Conservation (phyloP, 2,797 vertebrate genomes). For the Pseudotriccus pelzelni region DNA sequence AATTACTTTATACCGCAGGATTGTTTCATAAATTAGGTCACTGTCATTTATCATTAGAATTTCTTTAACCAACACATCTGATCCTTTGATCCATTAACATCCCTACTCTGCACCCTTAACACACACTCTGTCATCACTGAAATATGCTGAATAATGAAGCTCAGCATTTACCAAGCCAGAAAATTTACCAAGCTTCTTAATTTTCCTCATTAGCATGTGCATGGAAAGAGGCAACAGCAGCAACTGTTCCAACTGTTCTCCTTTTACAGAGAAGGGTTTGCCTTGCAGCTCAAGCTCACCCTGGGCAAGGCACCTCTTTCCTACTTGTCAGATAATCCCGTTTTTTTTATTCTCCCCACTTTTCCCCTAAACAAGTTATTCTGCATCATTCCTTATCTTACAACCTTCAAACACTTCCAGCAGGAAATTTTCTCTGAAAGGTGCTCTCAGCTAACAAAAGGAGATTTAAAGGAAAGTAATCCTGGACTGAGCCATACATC, state of each 20-base stretch:
- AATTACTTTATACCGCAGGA: slow-evolving; percentile 48
- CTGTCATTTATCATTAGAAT: slow-evolving; percentile 56
- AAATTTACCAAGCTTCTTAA: not conserved
- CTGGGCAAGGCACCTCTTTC: not conserved
- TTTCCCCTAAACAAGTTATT: not conserved
- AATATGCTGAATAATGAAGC: not conserved
- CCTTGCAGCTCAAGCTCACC: not conserved
- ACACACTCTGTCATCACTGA: not conserved
- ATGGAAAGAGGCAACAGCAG: not conserved
- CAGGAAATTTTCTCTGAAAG: not conserved
- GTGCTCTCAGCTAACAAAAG: not conserved
- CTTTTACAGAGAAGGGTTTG: rapidly evolving
- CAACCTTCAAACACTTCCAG: not conserved
- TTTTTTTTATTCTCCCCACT: not conserved
- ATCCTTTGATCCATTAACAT: not conserved
- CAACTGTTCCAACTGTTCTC: not conserved
- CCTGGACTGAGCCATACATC: not conserved
- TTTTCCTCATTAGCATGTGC: not conserved
- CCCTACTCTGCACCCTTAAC: not conserved
- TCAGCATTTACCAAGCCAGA: not conserved
- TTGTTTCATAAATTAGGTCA: slow-evolving; percentile 63
- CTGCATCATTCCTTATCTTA: not conserved
- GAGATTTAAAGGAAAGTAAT: not conserved
- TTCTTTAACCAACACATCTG: slow-evolving; percentile 45
- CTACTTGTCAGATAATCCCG: not conserved